Percentiles rank a stretch among this genome's conserved stretches.
These are phyloP conservation scores for Tribolium freemani DNA, from an alignment of 2,888 invertebrate species.

Conservation along the genomic window DNA sequence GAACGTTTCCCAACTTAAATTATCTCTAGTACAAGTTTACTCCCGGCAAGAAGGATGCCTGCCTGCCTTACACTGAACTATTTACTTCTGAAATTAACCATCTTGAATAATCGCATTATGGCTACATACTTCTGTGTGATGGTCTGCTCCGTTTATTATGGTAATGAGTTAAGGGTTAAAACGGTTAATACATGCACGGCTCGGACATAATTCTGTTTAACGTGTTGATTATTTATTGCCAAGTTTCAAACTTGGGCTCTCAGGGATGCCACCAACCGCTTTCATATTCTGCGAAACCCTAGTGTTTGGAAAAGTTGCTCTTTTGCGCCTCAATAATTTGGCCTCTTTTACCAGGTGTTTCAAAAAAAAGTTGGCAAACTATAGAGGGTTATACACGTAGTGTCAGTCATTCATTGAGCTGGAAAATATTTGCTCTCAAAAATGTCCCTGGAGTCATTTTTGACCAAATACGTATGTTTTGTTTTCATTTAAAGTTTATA, in stretches of 20 bases:
- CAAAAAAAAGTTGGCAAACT: too few species aligned
- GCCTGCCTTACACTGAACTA: slow-evolving; percentile 12
- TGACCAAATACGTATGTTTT: too few species aligned
- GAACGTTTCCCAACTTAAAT: slow-evolving; percentile 42
- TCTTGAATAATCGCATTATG: slow-evolving; percentile 31
- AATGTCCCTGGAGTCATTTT: too few species aligned
- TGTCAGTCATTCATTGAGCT: too few species aligned
- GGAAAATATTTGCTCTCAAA: too few species aligned
- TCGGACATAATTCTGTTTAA: not conserved
- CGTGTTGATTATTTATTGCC: not conserved
- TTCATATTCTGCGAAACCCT: too few species aligned
- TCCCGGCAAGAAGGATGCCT: slow-evolving; percentile 3
- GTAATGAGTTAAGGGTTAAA: not conserved
- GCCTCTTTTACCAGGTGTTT: too few species aligned
- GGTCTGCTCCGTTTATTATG: not conserved
- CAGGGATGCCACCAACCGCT: not conserved
- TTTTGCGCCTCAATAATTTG: too few species aligned
- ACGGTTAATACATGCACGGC: not conserved
- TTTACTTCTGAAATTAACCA: slow-evolving; percentile 36
- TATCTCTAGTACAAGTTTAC: slow-evolving; percentile 35
- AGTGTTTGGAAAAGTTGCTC: too few species aligned
- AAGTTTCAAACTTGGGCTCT: not conserved
- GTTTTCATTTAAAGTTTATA: too few species aligned
- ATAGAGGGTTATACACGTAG: too few species aligned
- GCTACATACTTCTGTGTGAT: slow-evolving; percentile 22